A percentile compares a stretch with the other conserved stretches of the same genome.
These are phyloP conservation scores for Teleiodes luculella DNA, from an alignment of 2,888 invertebrate species.

Conservation along the genomic window DNA sequence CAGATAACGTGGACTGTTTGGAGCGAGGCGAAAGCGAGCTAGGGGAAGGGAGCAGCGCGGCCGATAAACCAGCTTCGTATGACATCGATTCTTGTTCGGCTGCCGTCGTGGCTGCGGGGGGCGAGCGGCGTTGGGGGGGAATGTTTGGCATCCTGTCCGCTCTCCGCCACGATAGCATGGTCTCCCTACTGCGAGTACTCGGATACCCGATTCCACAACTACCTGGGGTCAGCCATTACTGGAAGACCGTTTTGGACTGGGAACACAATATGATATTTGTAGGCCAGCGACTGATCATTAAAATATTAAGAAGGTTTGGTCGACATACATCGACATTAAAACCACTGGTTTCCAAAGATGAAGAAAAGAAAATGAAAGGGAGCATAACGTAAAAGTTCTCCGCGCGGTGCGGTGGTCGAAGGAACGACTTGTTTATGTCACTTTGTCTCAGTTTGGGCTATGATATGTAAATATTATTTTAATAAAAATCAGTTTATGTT, in stretches of 20 bases:
- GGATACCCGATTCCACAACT: background rate
- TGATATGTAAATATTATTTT: too few species aligned
- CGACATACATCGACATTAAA: too few species aligned
- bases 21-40: constrained; percentile 56
- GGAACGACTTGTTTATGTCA: too few species aligned
- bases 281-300: background rate
- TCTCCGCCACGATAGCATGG: constrained; percentile 6
- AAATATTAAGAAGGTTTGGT: too few species aligned
- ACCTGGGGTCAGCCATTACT: background rate
- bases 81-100: constrained; percentile 70
- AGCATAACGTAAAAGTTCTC: too few species aligned
- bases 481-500: too few species aligned
- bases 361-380: background rate
- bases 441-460: too few species aligned
- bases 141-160: constrained; percentile 13
- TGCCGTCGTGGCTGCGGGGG: constrained; percentile 39
- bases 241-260: constrained; percentile 5
- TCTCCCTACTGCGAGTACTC: background rate
- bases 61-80: constrained; percentile 50
- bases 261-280: background rate
- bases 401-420: too few species aligned
- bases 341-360: background rate
- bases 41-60: constrained; percentile 30
- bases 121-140: constrained; percentile 2
- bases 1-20: constrained; percentile 46